Evolutionary conservation across 2,888 invertebrate species (phyloP).

Genomic region (Adineta ricciae): DNA sequence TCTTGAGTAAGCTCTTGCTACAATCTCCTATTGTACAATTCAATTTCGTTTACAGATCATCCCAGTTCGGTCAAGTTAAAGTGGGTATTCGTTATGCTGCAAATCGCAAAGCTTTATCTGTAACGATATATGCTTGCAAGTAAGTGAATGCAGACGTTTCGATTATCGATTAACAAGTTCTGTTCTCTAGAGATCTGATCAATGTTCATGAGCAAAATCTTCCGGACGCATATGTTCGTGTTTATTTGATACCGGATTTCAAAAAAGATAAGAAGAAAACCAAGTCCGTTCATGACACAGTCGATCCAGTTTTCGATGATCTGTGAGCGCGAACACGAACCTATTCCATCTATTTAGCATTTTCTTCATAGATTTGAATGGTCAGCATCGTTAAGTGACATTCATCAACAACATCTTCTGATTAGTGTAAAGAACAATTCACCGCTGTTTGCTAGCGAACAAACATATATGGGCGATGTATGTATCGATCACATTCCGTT

Average conservation of each 20-base stretch:
- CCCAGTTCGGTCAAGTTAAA: conserved; percentile 1
- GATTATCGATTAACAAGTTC: neutral
- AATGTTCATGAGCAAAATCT: conserved; percentile 24
- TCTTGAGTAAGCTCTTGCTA: neutral
- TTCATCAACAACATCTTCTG: conserved; percentile 8
- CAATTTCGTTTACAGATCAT: neutral
- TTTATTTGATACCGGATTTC: conserved; percentile 23
- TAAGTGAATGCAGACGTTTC: neutral
- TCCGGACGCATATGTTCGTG: conserved; percentile 29
- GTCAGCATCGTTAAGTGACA: neutral
- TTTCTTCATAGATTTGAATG: conserved; percentile 25
- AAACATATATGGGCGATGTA: conserved; percentile 31
- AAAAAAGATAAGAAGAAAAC: conserved; percentile 30
- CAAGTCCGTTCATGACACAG: neutral
- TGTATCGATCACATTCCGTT: neutral
- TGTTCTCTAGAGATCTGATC: conserved; percentile 23
- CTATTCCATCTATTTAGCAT: neutral
- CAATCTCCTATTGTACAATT: neutral
- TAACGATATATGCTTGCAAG: conserved; percentile 25
- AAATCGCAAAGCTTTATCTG: neutral
- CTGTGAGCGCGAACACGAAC: neutral
- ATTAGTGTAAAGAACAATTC: conserved; percentile 29
- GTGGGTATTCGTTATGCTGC: conserved; percentile 19
- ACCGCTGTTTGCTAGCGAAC: conserved; percentile 22
- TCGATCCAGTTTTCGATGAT: conserved; percentile 30